Evolutionary conservation across 2,888 invertebrate genomes (phyloP).

Genomic region (Hyppa rectilinea): DNA sequence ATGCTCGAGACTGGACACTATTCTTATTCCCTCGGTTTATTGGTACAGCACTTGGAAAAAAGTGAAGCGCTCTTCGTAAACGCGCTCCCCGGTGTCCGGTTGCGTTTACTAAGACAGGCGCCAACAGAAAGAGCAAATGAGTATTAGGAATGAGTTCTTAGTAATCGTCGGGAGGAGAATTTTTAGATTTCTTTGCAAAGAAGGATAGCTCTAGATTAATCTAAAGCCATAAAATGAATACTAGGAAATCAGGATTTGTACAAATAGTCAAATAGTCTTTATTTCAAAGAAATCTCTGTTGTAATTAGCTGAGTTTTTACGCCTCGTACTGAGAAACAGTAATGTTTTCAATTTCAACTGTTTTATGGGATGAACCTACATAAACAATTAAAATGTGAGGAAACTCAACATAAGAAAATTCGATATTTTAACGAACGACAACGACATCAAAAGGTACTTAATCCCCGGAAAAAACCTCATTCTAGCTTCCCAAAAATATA

Average conservation of each 20-base stretch:
- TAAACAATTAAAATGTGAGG: background rate
- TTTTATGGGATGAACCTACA: background rate
- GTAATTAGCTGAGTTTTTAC: background rate
- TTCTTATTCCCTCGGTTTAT: constrained; percentile 29
- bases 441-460: background rate
- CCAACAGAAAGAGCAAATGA: constrained; percentile 34
- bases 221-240: background rate
- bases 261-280: too few species aligned
- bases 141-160: background rate
- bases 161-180: background rate
- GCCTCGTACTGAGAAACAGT: background rate
- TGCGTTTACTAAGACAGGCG: constrained; percentile 66
- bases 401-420: background rate
- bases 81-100: constrained; percentile 61
- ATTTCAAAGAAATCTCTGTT: background rate
- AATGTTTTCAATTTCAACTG: background rate
- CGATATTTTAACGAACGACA: background rate
- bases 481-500: background rate
- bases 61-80: constrained; percentile 45
- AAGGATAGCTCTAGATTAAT: background rate
- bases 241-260: background rate
- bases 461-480: background rate
- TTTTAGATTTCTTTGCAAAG: constrained; percentile 10
- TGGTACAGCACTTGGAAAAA: constrained; percentile 43
- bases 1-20: too few species aligned